phyloP scores from a whole-genome alignment of 2,113 vertebrate species.

The Asarcornis scutulata region DNA sequence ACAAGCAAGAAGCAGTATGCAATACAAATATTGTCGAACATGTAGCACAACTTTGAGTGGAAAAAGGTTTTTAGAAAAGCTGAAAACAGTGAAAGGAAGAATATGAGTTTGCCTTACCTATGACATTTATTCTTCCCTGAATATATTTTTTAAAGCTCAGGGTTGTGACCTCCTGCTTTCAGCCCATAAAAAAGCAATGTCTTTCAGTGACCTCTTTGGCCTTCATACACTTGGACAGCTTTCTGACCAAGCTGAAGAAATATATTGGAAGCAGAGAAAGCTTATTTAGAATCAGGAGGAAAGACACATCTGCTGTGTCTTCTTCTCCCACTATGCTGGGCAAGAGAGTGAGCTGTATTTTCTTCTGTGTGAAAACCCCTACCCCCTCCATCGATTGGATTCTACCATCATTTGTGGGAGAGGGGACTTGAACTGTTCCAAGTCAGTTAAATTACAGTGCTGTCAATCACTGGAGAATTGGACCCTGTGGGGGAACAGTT shows the following conservation, averaged over 20 bases:
- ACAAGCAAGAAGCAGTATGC: background rate
- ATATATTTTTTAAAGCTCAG: background rate
- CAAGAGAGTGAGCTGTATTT: background rate
- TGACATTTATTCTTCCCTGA: background rate
- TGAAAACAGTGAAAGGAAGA: background rate
- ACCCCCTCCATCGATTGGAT: fast-evolving
- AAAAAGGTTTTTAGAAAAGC: background rate
- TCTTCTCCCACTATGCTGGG: background rate
- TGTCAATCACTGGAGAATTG: background rate
- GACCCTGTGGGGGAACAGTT: background rate
- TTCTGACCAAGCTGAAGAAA: background rate
- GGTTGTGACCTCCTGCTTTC: background rate
- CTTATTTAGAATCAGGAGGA: background rate
- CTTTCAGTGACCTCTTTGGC: background rate
- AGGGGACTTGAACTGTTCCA: background rate
- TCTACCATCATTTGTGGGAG: background rate
- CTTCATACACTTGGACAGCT: background rate
- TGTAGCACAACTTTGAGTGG: background rate
- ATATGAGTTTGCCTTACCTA: background rate
- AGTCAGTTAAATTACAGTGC: background rate
- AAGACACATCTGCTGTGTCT: background rate
- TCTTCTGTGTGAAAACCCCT: background rate
- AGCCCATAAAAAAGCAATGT: background rate
- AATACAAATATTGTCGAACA: background rate
- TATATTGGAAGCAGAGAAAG: background rate